Evolutionary conservation across 2,797 vertebrate genomes (phyloP).

Genomic region (Pelochelys cantorii): DNA sequence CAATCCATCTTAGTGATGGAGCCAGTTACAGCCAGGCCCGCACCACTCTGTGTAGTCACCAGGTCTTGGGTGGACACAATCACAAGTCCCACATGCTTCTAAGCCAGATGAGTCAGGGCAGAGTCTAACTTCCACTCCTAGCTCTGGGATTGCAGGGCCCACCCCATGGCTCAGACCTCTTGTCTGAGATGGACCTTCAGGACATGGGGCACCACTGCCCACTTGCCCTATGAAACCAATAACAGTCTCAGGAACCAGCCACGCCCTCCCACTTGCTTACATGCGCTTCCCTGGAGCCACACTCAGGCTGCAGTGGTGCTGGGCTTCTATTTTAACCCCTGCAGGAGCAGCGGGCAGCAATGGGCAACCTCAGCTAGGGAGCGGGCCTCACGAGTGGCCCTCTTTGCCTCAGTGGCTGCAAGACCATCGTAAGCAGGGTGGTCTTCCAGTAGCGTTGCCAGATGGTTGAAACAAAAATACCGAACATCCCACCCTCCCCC

Average conservation of each 20-base stretch:
- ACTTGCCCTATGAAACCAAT: background rate
- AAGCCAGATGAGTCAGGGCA: background rate
- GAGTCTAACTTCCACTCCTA: background rate
- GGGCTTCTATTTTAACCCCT: background rate
- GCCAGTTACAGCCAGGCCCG: background rate
- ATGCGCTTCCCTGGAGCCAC: background rate
- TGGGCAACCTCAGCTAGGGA: no score
- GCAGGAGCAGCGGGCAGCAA: background rate
- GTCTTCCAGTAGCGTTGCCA: no score
- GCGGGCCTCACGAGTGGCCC: no score
- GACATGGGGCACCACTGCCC: background rate
- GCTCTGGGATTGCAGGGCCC: background rate
- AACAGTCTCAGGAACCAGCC: background rate
- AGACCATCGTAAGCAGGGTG: no score
- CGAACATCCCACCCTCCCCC: no score
- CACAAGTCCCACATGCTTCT: background rate
- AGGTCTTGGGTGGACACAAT: background rate
- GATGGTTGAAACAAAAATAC: no score
- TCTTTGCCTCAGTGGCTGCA: no score
- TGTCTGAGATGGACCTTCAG: background rate
- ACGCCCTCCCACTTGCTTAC: background rate
- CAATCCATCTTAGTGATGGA: background rate
- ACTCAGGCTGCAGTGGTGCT: background rate
- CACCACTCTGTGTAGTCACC: background rate
- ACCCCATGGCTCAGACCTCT: background rate